Evolutionary conservation across 2,797 vertebrate genomes (phyloP), one percentile per base, ranked within the genome.

Genomic region (Hylomyscus alleni): DNA sequence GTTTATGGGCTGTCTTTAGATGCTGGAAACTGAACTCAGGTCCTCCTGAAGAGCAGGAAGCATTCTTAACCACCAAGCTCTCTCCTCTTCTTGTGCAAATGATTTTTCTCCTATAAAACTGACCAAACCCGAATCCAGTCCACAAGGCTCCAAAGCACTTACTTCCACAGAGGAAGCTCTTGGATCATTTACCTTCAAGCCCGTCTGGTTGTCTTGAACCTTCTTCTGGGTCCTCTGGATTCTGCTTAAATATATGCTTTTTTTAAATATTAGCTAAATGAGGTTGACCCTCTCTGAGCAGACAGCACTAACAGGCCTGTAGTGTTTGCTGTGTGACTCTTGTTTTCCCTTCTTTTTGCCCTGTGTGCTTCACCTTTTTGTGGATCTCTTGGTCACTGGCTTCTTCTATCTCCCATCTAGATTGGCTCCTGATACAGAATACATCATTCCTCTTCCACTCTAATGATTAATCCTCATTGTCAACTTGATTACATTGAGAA

Each of bases 51-150:
- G 60, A 67, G 29, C 60, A 8, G 29, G 31, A 50, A 22, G 29
- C 60, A 34, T 44, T 50, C 40, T 84, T 34, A 65, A 22, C 6
- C 17, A 34, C 82, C 56, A 31, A 10, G 9, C 37, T 60, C 29
- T 62, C 58, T 84, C 29, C 67, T 78, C 44, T 78, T 91, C 56
- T 69, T 78, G 40, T 91, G 50, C 20, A 86, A 81, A 94, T 72
- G 20, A 24, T 58, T 93, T 56, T 90, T 13, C 56, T 76, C 47
- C 88, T 47, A 12, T 90, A 67, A 90, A 89, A 65, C 60, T 20
- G 31, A 90, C 60, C 90, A 40, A 34, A 17, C 37, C 10, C n/a
- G 29, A 73, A 29, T 3, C 50, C 67, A 40, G 67, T 67, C 34
- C 40, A 26, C 20, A 54, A 52, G 31, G 20, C 40, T 6, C 82